A percentile compares a stretch with the other conserved stretches of the same genome.
Evolutionary conservation across 2,888 invertebrate genomes (phyloP).

Genomic region (Chironomus tentans): DNA sequence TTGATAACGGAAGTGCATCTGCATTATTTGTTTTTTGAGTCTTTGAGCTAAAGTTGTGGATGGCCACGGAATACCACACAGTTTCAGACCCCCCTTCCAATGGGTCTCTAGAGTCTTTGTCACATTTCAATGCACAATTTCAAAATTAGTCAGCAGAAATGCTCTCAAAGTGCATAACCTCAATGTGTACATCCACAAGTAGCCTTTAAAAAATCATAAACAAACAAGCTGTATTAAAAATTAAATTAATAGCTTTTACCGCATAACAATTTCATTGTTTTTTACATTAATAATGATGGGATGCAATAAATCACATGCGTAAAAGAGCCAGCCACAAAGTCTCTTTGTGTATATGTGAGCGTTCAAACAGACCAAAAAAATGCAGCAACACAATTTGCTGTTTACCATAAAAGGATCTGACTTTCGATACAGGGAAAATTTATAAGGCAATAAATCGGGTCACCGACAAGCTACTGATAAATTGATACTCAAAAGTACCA

Average conservation of each 20-base stretch:
- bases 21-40: too few species aligned
- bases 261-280: neutral
- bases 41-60: too few species aligned
- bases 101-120: too few species aligned
- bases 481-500: neutral
- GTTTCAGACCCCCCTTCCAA: too few species aligned
- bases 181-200: too few species aligned
- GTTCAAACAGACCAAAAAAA: too few species aligned
- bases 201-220: neutral
- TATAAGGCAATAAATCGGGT: neutral
- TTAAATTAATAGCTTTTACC: neutral
- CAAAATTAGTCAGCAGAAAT: too few species aligned
- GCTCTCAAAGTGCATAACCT: too few species aligned
- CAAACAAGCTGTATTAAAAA: neutral
- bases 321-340: neutral
- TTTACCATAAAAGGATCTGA: slow-evolving; percentile 6
- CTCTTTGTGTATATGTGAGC: neutral
- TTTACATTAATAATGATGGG: neutral
- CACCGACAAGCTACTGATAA: neutral
- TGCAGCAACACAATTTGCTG: neutral
- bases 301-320: neutral
- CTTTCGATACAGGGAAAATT: neutral
- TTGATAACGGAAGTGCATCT: too few species aligned
- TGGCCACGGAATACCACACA: too few species aligned
- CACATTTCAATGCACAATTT: too few species aligned